Evolutionary conservation across 1,140 invertebrate genomes (phyloP), one percentile per base, ranked within the genome.

Genomic region (Lerema accius): DNA sequence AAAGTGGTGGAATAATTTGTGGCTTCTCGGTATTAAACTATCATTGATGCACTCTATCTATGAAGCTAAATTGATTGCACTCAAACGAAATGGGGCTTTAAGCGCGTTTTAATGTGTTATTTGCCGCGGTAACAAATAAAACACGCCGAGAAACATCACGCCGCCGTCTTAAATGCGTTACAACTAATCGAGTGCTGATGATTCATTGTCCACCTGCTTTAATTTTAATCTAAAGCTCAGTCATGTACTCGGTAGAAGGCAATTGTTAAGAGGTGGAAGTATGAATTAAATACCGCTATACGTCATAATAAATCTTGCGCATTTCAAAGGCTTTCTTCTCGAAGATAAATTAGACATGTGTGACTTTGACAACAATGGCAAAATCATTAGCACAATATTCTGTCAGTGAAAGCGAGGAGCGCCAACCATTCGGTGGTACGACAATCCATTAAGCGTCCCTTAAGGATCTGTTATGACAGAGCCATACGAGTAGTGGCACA

Each of bases 401-500:
- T 58, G 19, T 17, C 14, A 43, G 42, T 43, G 16, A 46, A 15
- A 23, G 37, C 26, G 55, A 58, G 10, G 42, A 58, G 39, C 39
- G 23, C 16, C 13, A 35, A 55, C 19, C 28, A 35, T 51, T 39
- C 28, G 53, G 39, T 43, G 13, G 40, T 58, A 10, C 4, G 40
- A 42, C 53, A 46, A 80, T 78, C 68, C 78, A 84, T 82, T 76
- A 78, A 69, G 23, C 65, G 16, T 50, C 48, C 63, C 62, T 55
- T 65, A 84, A 83, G 80, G 79, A 82, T 74, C 67, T 87, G 86
- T 90, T 90, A 87, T 90, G 87, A 89, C 84, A 87, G 71, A 56
- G 53, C 65, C 71, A 71, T 81, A 76, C 78, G 78, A 75, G 73
- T 65, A 73, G 80, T 84, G 82, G 81, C 82, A 86, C 76, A 83